A percentile compares a stretch with the other conserved stretches of the same genome.
These are phyloP conservation scores for Cololabis saira DNA, from an alignment of 2,113 vertebrate species.

Conservation along the genomic window DNA sequence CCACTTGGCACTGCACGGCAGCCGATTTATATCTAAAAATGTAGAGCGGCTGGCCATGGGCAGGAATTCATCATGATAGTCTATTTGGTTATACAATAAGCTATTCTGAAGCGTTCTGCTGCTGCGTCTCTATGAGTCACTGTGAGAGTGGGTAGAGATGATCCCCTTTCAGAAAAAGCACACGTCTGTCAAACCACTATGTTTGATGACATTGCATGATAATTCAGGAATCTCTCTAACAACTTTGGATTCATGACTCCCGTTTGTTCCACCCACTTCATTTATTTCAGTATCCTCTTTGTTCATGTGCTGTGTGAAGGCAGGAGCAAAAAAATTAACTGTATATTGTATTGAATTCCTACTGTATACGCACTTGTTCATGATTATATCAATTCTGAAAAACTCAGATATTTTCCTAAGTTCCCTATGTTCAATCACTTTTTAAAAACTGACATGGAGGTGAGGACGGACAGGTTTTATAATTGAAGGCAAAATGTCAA, in stretches of 20 bases:
- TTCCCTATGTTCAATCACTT: neutral
- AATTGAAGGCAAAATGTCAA: neutral
- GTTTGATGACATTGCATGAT: too few relatives aligned
- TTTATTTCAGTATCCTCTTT: neutral
- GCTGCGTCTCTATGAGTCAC: conserved; percentile 32
- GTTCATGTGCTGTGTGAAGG: neutral
- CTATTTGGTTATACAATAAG: neutral
- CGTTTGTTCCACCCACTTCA: neutral
- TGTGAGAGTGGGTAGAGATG: conserved; percentile 1
- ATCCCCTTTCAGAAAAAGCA: conserved; percentile 9
- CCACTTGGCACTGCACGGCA: neutral
- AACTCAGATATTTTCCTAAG: neutral
- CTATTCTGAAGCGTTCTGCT: conserved; percentile 5
- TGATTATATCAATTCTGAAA: conserved; percentile 3
- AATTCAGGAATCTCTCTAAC: neutral
- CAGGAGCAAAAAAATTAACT: neutral
- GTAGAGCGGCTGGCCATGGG: neutral
- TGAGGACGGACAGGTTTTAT: neutral
- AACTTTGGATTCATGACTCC: neutral
- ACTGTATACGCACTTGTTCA: too few relatives aligned
- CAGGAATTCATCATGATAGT: conserved; percentile 10
- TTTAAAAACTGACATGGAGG: conserved; percentile 10
- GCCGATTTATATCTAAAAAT: conserved; percentile 13
- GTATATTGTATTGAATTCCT: neutral
- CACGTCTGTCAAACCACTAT: conserved; percentile 7